Percentiles rank a stretch among this genome's conserved stretches.
These are phyloP conservation scores for Orthosia gracilis DNA, from an alignment of 2,888 invertebrate genomes.

Conservation along the genomic window DNA sequence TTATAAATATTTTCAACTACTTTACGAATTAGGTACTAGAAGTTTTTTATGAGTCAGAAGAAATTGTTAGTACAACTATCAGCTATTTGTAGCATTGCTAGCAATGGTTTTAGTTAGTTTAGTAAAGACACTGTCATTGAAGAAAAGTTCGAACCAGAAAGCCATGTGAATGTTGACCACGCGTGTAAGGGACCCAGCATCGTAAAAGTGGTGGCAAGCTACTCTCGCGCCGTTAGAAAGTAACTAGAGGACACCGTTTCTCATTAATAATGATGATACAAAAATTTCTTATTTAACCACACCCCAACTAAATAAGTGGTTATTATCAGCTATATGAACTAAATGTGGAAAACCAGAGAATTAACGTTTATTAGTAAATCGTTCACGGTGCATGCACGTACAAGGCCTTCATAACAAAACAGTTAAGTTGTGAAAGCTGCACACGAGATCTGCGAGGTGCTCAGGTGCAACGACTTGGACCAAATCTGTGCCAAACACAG, in stretches of 20 bases:
- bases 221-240: conserved; percentile 77
- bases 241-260: conserved; percentile 71
- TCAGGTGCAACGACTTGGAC: conserved; percentile 72
- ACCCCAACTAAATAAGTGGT: conserved; percentile 14
- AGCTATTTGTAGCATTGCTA: neutral
- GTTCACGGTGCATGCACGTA: conserved; percentile 69
- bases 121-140: neutral
- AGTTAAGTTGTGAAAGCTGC: conserved; percentile 78
- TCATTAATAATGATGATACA: conserved; percentile 73
- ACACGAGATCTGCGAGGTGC: conserved; percentile 72
- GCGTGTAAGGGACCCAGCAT: conserved; percentile 64
- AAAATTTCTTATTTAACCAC: conserved; percentile 66
- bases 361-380: conserved; percentile 68
- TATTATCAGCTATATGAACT: conserved; percentile 25
- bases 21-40: neutral
- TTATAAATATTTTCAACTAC: neutral
- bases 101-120: neutral
- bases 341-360: conserved; percentile 57
- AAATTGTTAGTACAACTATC: neutral
- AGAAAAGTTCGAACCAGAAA: neutral
- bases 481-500: conserved; percentile 72
- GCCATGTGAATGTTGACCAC: conserved; percentile 47
- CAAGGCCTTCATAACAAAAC: conserved; percentile 75
- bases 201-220: conserved; percentile 75
- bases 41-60: neutral